Evolutionary conservation across 2,113 vertebrate species (phyloP).

Genomic region (Addax nasomaculatus): DNA sequence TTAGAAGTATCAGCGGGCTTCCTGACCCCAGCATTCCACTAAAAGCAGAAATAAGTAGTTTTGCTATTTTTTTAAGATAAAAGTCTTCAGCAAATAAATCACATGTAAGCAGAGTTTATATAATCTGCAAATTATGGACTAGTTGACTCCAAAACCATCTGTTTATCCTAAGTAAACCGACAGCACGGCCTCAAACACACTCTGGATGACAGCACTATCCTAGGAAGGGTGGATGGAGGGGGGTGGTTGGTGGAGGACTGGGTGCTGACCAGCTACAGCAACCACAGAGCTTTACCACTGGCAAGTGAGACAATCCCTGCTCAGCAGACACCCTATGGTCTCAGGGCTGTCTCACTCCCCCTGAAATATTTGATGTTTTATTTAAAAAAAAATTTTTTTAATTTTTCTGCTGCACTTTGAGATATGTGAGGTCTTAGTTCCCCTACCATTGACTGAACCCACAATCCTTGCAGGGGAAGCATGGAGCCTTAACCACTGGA

Average conservation of each 20-base stretch:
- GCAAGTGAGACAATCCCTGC: neutral
- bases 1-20: neutral
- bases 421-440: neutral
- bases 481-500: neutral
- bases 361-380: neutral
- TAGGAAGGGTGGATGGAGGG: no score
- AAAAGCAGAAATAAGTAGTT: neutral
- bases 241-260: accelerated
- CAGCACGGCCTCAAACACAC: neutral
- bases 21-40: neutral
- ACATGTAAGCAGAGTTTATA: neutral
- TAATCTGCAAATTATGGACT: neutral
- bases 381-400: neutral
- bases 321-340: neutral
- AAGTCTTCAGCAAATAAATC: neutral
- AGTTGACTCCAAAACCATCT: neutral
- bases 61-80: neutral
- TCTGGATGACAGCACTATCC: neutral
- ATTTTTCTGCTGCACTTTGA: neutral
- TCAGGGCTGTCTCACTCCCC: neutral
- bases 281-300: accelerated
- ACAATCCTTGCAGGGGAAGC: neutral
- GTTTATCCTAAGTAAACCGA: neutral
- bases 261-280: accelerated
- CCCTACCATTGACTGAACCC: neutral